These are phyloP conservation scores for Drosophila kurseongensis DNA, from an alignment of 1,140 invertebrate genomes.

Conservation along the genomic window DNA sequence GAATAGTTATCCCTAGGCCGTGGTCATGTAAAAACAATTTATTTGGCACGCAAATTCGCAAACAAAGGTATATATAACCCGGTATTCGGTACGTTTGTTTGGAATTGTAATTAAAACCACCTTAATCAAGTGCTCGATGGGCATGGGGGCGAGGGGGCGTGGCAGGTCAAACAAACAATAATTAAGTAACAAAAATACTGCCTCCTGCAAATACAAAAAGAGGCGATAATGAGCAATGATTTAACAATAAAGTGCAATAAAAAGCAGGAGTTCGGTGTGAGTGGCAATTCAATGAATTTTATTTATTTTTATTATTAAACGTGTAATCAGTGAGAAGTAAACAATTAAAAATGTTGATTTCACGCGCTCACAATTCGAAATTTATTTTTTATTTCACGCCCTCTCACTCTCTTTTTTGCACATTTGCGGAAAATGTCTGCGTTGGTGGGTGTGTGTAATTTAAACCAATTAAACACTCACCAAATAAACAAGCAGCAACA, in stretches of 20 bases:
- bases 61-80: slow-evolving; percentile 3
- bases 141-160: background rate
- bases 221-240: slow-evolving; percentile 44
- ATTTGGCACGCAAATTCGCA: slow-evolving; percentile 27
- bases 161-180: slow-evolving; percentile 59
- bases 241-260: slow-evolving; percentile 60
- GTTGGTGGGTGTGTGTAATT: slow-evolving; percentile 53
- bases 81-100: slow-evolving; percentile 35
- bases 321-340: slow-evolving; percentile 72
- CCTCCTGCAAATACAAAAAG: slow-evolving; percentile 13
- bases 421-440: slow-evolving; percentile 2
- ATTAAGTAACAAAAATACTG: slow-evolving; percentile 68
- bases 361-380: slow-evolving; percentile 30
- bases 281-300: slow-evolving; percentile 20
- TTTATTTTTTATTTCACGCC: slow-evolving; percentile 31
- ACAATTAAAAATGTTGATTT: slow-evolving; percentile 61
- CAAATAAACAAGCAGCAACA: slow-evolving; percentile 51
- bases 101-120: slow-evolving; percentile 64
- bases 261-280: slow-evolving; percentile 1
- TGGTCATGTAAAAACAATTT: slow-evolving; percentile 10
- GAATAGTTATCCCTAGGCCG: slow-evolving; percentile 3
- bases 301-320: slow-evolving; percentile 74
- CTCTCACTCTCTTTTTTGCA: background rate
- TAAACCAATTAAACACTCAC: slow-evolving; percentile 71
- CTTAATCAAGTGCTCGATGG: slow-evolving; percentile 55